Evolutionary conservation across 2,113 vertebrate genomes (phyloP).

Genomic region (Rhadina sibilatrix): DNA sequence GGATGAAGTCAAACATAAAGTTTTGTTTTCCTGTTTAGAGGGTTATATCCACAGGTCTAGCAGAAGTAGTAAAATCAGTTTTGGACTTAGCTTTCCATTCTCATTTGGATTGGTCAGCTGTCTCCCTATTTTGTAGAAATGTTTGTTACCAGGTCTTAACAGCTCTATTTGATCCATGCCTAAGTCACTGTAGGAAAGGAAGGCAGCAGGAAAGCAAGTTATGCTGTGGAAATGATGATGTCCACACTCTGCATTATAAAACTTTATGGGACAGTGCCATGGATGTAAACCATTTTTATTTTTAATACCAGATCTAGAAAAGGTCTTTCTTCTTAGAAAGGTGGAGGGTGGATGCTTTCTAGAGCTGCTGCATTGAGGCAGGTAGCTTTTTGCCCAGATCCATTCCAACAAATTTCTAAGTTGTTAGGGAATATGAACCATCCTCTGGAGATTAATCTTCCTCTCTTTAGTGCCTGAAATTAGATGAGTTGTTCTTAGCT

Average conservation of each 20-base stretch:
- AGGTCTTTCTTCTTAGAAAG: neutral
- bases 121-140: neutral
- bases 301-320: neutral
- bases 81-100: neutral
- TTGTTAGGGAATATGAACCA: neutral
- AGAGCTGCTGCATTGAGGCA: neutral
- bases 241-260: neutral
- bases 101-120: neutral
- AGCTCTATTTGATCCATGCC: neutral
- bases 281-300: neutral
- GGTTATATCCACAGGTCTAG: neutral
- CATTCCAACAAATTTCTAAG: neutral
- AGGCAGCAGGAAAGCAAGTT: neutral
- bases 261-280: neutral
- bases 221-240: neutral
- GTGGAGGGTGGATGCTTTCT: neutral
- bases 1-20: neutral
- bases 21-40: neutral
- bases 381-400: neutral
- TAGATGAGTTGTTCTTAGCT: neutral
- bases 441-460: neutral
- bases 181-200: neutral
- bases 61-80: neutral
- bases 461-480: neutral
- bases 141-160: neutral